Conservation (phyloP, 1,140 invertebrate species). For the Heliconius eleuchia region DNA sequence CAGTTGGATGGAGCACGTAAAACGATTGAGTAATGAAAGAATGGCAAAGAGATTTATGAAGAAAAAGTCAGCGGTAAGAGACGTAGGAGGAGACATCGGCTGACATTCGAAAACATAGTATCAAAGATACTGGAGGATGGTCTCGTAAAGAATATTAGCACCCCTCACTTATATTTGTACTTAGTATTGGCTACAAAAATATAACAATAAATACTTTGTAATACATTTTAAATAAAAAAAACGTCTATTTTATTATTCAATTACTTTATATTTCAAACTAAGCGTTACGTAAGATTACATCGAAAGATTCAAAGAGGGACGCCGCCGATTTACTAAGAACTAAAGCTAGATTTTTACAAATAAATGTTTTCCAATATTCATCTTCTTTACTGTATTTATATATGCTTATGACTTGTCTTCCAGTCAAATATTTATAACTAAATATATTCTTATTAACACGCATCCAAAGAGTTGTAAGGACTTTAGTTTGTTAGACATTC, state of each 20-base stretch:
- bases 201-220: too few relatives aligned
- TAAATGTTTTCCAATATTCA: not conserved
- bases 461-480: not conserved
- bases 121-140: too few relatives aligned
- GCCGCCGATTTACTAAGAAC: not conserved
- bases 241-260: not conserved
- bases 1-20: too few relatives aligned
- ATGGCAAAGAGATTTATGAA: too few relatives aligned
- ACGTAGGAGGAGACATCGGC: too few relatives aligned
- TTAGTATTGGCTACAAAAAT: too few relatives aligned
- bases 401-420: not conserved
- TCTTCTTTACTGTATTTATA: not conserved
- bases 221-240: not conserved
- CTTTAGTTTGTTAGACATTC: not conserved
- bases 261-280: not conserved
- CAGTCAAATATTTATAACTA: too few relatives aligned
- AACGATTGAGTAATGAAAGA: too few relatives aligned
- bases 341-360: not conserved
- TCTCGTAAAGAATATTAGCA: too few relatives aligned
- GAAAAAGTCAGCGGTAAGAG: too few relatives aligned
- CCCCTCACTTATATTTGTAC: too few relatives aligned
- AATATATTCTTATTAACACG: not conserved
- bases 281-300: slow-evolving; percentile 4
- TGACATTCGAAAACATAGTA: too few relatives aligned
- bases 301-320: not conserved